Percentiles rank a stretch among this genome's conserved stretches.
Evolutionary conservation across 2,888 invertebrate genomes (phyloP).

Genomic region (Agrotis puta): DNA sequence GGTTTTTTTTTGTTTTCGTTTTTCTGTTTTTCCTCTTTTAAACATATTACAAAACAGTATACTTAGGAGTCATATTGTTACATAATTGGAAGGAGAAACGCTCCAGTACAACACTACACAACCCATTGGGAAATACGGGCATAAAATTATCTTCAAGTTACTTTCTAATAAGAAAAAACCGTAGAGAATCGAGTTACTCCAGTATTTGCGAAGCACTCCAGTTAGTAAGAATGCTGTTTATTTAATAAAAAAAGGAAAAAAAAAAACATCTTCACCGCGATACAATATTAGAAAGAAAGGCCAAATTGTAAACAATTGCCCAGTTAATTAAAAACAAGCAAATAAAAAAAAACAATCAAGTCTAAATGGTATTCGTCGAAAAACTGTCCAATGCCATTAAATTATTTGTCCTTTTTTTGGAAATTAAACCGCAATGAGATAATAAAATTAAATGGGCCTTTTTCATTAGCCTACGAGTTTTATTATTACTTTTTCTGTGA

Average conservation of each 20-base stretch:
- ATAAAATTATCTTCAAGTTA: background rate
- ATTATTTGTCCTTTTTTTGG: slow-evolving; percentile 38
- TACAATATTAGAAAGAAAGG: slow-evolving; percentile 38
- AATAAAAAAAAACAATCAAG: slow-evolving; percentile 47
- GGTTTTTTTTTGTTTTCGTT: background rate
- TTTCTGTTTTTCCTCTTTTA: background rate
- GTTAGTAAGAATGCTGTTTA: slow-evolving; percentile 20
- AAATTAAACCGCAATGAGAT: slow-evolving; percentile 25
- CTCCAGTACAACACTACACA: background rate
- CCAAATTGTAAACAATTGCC: slow-evolving; percentile 43
- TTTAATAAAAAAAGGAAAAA: slow-evolving; percentile 18
- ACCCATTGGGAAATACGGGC: background rate
- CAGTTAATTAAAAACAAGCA: slow-evolving; percentile 43
- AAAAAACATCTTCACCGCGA: slow-evolving; percentile 20
- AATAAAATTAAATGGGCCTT: slow-evolving; percentile 33
- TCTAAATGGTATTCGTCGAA: slow-evolving; percentile 19
- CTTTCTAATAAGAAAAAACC: slow-evolving; percentile 1
- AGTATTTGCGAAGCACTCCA: slow-evolving; percentile 30
- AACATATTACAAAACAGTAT: background rate
- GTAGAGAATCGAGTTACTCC: background rate
- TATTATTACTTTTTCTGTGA: slow-evolving; percentile 8
- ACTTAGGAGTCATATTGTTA: background rate
- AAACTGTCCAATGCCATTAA: slow-evolving; percentile 25
- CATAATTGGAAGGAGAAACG: too few species aligned
- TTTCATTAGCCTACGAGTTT: slow-evolving; percentile 24